Conservation (phyloP, 2,888 invertebrate species). For the Seladonia tumulorum region DNA sequence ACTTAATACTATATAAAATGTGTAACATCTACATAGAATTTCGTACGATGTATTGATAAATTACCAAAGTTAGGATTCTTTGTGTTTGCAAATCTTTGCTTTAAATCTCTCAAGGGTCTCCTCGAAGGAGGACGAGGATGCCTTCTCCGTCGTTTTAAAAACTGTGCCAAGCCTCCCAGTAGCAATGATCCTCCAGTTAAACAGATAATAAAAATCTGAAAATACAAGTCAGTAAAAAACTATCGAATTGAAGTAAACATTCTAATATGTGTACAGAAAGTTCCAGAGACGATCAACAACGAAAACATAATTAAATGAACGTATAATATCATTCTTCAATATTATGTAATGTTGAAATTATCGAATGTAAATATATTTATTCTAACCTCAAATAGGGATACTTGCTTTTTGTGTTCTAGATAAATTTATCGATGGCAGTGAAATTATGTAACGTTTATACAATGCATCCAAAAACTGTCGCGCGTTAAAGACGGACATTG, state of each 20-base stretch:
- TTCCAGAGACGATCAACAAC: neutral
- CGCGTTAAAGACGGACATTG: conserved; percentile 73
- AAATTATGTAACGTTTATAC: conserved; percentile 75
- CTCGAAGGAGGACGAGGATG: conserved; percentile 79
- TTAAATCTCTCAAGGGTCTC: conserved; percentile 76
- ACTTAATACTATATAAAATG: neutral
- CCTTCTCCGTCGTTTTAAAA: conserved; percentile 88
- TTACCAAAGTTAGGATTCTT: conserved; percentile 82
- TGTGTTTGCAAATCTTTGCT: conserved; percentile 78
- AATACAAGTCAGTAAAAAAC: conserved; percentile 20
- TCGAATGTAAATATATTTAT: conserved; percentile 55
- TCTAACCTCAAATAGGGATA: conserved; percentile 66
- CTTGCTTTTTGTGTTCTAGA: conserved; percentile 90
- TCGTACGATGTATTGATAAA: conserved; percentile 16
- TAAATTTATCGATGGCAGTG: conserved; percentile 84
- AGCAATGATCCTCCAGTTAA: conserved; percentile 92
- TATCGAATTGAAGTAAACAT: neutral
- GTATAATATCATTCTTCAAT: conserved; percentile 26
- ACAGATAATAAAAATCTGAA: conserved; percentile 89
- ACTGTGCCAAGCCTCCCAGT: conserved; percentile 93
- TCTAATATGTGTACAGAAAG: neutral
- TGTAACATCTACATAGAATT: neutral
- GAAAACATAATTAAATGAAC: conserved; percentile 11
- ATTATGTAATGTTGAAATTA: conserved; percentile 63
- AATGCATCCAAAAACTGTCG: conserved; percentile 77